Evolutionary conservation across 30 jellyfish, hydroid and myxozoan species (phyloP).

Genomic region (Catostylus mosaicus): DNA sequence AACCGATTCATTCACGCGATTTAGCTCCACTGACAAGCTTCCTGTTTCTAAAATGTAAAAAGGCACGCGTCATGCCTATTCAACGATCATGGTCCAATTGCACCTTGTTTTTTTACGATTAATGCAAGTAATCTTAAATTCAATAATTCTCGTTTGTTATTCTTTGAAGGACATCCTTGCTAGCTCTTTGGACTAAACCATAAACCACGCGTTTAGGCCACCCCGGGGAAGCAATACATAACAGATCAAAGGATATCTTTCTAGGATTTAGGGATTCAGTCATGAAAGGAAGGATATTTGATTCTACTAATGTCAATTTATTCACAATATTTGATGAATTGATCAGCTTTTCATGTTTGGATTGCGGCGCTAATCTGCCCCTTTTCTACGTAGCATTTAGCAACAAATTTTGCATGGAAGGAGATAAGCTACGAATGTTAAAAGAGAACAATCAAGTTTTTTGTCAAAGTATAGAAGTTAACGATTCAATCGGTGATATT

Average conservation of each 20-base stretch:
- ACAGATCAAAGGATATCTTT: not conserved
- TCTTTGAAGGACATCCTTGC: not conserved
- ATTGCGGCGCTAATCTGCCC: not conserved
- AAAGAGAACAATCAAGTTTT: no score
- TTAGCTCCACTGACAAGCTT: no score
- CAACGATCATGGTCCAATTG: not conserved
- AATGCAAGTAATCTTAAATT: not conserved
- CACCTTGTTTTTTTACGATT: not conserved
- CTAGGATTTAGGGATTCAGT: not conserved
- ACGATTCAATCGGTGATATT: no score
- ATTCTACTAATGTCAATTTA: not conserved
- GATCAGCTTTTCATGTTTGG: constrained; percentile 9
- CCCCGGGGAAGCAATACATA: not conserved
- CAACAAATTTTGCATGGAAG: no score
- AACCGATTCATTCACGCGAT: no score
- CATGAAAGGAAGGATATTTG: not conserved
- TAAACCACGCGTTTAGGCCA: not conserved
- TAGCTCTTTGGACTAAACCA: not conserved
- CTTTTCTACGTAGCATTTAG: not conserved
- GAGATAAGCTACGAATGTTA: no score
- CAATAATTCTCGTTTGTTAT: not conserved
- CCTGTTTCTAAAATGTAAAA: no score
- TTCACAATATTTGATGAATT: not conserved
- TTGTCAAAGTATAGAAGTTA: no score
- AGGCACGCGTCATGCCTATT: not conserved